Evolutionary conservation across 2,888 invertebrate genomes (phyloP), one percentile per base, ranked within the genome.

Genomic region (Ectobius pallidus): DNA sequence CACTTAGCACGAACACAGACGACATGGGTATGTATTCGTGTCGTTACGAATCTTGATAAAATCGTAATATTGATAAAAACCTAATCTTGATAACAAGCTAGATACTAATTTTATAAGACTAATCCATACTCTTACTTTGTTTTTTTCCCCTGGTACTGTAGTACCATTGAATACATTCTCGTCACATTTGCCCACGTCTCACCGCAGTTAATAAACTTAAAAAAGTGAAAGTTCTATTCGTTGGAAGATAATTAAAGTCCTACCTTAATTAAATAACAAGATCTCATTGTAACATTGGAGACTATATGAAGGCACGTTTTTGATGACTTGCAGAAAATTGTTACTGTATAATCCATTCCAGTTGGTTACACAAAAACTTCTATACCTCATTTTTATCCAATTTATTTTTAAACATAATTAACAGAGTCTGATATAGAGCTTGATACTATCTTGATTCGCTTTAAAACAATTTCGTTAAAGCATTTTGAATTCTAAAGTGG

Each of bases 261-360:
- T n/a, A 2, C 0, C 58, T 58, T 52, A 52, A 52, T 52, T 52
- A 52, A 52, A 52, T 52, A 58, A 58, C 32, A 25, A 58, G n/a
- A 52, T 25, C 52, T 25, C 14, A 27, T 25, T 52, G 52, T 9
- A 30, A 58, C 58, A 58, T 7, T 32, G 0, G 30, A 22, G 3
- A 25, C 25, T 4, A 20, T 52, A 22, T 52, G 20, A 52, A 30
- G 30, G 25, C 30, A 25, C 30, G 16, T 58, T 30, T 58, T 2
- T 58, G 58, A 58, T 58, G 58, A 58, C 58, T 58, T 58, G 58
- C 32, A 58, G 7, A 58, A 58, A 58, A 30, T 32, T 58, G 22
- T 58, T 58, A 58, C 27, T 58, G 30, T 58, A 58, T 58, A 58
- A 58, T 58, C 58, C 58, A 58, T 14, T 52, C 25, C 25, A 52